These are phyloP conservation scores for Hermatobates lingyangjiaoensis DNA, from an alignment of 1,140 invertebrate genomes.

Conservation along the genomic window DNA sequence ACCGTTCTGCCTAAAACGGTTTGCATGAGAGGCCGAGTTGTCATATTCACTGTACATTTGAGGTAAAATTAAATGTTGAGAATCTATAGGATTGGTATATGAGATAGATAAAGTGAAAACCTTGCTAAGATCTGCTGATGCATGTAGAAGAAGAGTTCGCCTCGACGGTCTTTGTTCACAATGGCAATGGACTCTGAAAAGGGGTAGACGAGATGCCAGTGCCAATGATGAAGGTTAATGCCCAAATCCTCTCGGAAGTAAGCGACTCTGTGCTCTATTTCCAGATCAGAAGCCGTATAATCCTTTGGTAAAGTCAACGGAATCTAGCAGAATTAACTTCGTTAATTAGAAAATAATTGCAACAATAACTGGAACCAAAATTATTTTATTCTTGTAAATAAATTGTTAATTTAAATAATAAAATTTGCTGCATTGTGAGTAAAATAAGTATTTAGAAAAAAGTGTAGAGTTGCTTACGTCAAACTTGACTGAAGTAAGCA, in stretches of 20 bases:
- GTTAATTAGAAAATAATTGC: neutral
- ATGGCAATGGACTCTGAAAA: slow-evolving; percentile 27
- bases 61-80: no score
- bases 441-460: neutral
- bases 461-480: neutral
- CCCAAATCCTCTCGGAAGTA: slow-evolving; percentile 26
- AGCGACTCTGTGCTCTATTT: slow-evolving; percentile 23
- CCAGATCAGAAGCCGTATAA: slow-evolving; percentile 19
- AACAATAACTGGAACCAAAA: no score
- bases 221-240: slow-evolving; percentile 43
- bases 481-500: no score
- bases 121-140: slow-evolving; percentile 40
- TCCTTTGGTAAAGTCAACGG: slow-evolving; percentile 13
- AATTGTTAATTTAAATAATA: no score
- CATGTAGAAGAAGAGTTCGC: slow-evolving; percentile 55
- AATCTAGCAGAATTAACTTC: neutral
- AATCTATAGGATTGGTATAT: no score
- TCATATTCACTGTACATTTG: no score
- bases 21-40: no score
- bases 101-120: slow-evolving; percentile 8
- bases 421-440: no score
- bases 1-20: no score
- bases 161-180: slow-evolving; percentile 40
- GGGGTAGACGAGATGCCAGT: slow-evolving; percentile 53
- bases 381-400: no score